A percentile compares a stretch with the other conserved stretches of the same genome.
Conservation (phyloP, 1,140 invertebrate genomes). For the Pogonognathellus flavescens region DNA sequence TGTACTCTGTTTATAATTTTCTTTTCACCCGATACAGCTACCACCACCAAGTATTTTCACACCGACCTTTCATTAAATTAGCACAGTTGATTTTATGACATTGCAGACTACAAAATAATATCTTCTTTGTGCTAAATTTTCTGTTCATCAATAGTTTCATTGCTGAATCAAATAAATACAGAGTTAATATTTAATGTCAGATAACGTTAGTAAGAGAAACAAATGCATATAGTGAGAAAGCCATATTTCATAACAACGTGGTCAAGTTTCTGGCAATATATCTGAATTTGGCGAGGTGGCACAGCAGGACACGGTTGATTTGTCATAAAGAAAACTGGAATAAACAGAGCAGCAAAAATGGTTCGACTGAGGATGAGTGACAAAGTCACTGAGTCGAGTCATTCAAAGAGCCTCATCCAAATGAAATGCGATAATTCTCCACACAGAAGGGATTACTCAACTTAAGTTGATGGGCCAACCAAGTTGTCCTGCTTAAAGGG, state of each 20-base stretch:
- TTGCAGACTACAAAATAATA: not conserved
- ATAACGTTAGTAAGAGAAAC: too few relatives aligned
- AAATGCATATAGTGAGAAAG: too few relatives aligned
- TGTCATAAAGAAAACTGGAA: not conserved
- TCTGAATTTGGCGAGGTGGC: too few relatives aligned
- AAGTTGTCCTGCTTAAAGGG: slow-evolving; percentile 29
- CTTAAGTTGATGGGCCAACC: slow-evolving; percentile 35
- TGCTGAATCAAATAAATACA: too few relatives aligned
- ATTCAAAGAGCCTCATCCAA: slow-evolving; percentile 41
- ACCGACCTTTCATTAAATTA: not conserved
- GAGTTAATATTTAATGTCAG: too few relatives aligned
- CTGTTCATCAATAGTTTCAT: not conserved
- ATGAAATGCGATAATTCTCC: slow-evolving; percentile 37
- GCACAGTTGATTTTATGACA: not conserved
- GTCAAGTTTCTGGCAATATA: too few relatives aligned
- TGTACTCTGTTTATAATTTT: not conserved
- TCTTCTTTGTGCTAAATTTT: not conserved
- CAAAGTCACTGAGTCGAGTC: slow-evolving; percentile 14
- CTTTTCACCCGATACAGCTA: not conserved
- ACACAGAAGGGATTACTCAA: slow-evolving; percentile 33
- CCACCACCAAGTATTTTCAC: not conserved
- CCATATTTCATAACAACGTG: too few relatives aligned
- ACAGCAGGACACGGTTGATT: not conserved
- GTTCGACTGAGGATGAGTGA: not conserved
- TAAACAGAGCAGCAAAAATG: slow-evolving; percentile 6